These are phyloP conservation scores for Molorchus minor DNA, from an alignment of 2,888 invertebrate species.

Conservation along the genomic window DNA sequence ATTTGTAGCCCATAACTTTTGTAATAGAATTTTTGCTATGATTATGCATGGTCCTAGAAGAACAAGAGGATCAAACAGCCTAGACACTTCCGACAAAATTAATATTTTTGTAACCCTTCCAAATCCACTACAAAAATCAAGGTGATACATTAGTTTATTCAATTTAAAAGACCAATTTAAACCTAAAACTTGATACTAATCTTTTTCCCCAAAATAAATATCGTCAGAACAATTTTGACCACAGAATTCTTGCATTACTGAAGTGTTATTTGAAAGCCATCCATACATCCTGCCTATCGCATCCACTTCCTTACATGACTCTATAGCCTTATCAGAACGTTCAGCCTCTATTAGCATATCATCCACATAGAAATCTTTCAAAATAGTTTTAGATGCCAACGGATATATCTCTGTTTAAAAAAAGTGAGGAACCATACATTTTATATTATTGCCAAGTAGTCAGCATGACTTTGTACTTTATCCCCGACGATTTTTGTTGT, in stretches of 20 bases:
- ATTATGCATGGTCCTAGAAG: constrained; percentile 26
- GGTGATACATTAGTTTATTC: constrained; percentile 18
- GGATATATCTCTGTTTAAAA: constrained; percentile 3
- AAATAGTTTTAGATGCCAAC: constrained; percentile 12
- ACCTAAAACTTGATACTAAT: constrained; percentile 21
- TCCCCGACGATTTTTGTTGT: no score
- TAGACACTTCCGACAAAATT: constrained; percentile 17
- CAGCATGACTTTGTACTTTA: constrained; percentile 22
- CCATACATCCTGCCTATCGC: constrained; percentile 8
- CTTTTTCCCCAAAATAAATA: constrained; percentile 16
- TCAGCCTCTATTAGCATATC: constrained; percentile 12
- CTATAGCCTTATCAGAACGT: not conserved
- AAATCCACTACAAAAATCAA: not conserved
- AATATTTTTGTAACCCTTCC: constrained; percentile 12
- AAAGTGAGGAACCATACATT: constrained; percentile 13
- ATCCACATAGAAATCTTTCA: constrained; percentile 26
- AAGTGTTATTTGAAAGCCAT: constrained; percentile 13
- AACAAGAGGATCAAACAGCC: constrained; percentile 28
- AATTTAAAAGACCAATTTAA: constrained; percentile 13
- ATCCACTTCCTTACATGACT: constrained; percentile 6
- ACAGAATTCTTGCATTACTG: constrained; percentile 8
- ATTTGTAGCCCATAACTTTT: constrained; percentile 23
- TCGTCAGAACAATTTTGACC: not conserved
- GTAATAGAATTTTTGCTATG: constrained; percentile 14
- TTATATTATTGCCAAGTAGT: constrained; percentile 19